Base-by-base conservation (phyloP, 2,888 invertebrate species). In the Diarsia brunnea region DNA sequence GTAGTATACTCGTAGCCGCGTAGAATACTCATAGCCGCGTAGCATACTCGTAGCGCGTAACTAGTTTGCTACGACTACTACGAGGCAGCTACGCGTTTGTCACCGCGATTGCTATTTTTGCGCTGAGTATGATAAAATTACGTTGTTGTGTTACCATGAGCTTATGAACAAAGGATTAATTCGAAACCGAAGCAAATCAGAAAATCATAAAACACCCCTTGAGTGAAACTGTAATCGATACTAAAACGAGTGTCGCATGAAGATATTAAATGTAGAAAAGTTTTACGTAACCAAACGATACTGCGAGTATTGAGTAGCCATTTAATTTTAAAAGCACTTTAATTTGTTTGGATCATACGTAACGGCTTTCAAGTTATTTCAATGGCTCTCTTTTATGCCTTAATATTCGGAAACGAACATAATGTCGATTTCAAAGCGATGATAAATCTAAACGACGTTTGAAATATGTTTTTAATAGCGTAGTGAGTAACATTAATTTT, bases 391-490 rank as follows among this genome's bases (percentile, higher is more conserved):
- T 79, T 76, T 66, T 67, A 79, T 75, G 55, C 75, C 58, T 31
- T 65, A 69, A 69, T 75, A 84, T 84, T 76, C 63, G 75, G 58
- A 79, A 76, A 73, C 66, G 69, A 78, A 68, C 55, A 78, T 72
- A 69, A 74, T 78, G 69, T 45, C 72, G 69, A 72, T 84, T 79
- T 75, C 58, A 71, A 73, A 81, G 66, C 73, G 47, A 76, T 76
- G 58, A 78, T 84, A 84, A 84, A 84, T 81, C 61, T 73, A 81
- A 84, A 70, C 69, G 82, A 49, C 55, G 60, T 63, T 78, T 75
- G 55, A 73, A 74, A 84, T 75, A 80, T 73, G 69, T 73, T 81
- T 78, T 78, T 84, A 75, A 81, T 81, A 79, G 75, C 75, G 45
- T 58, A 69, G 72, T 72, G 79, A 75, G 73, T 80, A 73, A 66